A percentile compares a stretch with the other conserved stretches of the same genome.
phyloP scores from a whole-genome alignment of 2,113 vertebrate species.

The Euleptes europaea region DNA sequence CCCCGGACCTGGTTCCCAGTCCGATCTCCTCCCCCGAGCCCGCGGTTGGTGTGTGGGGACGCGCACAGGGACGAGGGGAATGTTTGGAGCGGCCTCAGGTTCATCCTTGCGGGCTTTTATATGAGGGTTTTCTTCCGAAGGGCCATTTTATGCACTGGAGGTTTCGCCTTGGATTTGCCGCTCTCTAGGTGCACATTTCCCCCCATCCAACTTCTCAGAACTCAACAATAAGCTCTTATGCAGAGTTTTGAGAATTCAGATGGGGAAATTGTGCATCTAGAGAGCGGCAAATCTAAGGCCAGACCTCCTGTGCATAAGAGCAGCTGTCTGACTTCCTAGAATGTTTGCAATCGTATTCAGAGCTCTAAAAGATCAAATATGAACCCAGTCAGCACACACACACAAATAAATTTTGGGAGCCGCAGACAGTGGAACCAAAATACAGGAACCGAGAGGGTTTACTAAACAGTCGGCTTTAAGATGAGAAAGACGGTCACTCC shows the following conservation, averaged over 20 bases:
- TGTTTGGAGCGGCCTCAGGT: neutral
- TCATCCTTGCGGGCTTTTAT: neutral
- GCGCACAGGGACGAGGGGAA: no score
- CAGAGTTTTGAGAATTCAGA: no score
- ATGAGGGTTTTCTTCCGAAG: neutral
- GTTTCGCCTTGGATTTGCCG: no score
- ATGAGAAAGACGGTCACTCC: neutral
- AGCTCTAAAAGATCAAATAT: neutral
- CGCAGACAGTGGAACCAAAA: neutral
- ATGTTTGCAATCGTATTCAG: neutral
- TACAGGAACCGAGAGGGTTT: neutral
- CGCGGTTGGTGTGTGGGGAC: neutral
- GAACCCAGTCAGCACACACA: neutral
- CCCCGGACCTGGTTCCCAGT: neutral
- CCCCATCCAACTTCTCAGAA: no score
- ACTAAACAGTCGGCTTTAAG: no score
- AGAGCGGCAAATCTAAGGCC: no score
- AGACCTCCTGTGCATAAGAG: no score
- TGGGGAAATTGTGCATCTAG: no score
- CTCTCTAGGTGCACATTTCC: no score
- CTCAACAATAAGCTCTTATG: no score
- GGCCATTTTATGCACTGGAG: no score
- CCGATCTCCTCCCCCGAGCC: neutral
- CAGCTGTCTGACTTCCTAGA: neutral
- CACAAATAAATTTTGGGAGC: no score